Evolutionary conservation across 1,140 invertebrate species (phyloP).

Genomic region (Cherax quadricarinatus): DNA sequence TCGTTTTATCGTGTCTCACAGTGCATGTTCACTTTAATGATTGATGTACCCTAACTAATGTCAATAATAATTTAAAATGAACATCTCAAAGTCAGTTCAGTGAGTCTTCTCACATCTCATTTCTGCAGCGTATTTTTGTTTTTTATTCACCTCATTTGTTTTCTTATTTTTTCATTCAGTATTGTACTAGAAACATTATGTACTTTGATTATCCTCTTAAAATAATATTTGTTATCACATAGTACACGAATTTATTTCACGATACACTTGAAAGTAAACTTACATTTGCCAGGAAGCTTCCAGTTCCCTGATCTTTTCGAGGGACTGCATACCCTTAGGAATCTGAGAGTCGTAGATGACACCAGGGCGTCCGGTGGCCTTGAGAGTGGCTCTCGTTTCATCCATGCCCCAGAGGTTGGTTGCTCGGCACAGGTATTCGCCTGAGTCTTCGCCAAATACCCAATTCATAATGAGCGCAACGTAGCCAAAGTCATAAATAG

Average conservation of each 20-base stretch:
- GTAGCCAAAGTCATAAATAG: constrained; percentile 97
- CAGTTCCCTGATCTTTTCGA: constrained; percentile 96
- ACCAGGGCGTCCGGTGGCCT: constrained; percentile 80
- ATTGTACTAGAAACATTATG: too few species aligned
- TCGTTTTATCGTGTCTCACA: too few species aligned
- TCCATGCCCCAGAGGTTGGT: constrained; percentile 95
- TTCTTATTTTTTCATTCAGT: too few species aligned
- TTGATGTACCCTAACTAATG: too few species aligned
- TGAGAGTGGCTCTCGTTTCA: constrained; percentile 82
- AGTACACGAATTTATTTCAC: background rate
- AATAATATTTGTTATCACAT: too few species aligned
- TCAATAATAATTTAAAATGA: too few species aligned
- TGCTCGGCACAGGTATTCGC: constrained; percentile 89
- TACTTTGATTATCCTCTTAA: too few species aligned
- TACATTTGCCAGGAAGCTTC: constrained; percentile 93
- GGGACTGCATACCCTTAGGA: constrained; percentile 95
- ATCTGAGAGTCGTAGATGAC: constrained; percentile 95
- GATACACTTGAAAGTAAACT: constrained; percentile 12
- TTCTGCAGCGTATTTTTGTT: too few species aligned
- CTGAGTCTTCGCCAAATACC: constrained; percentile 94
- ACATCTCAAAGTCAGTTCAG: too few species aligned
- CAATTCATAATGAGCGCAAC: constrained; percentile 97
- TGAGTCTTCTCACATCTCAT: too few species aligned
- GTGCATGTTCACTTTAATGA: too few species aligned
- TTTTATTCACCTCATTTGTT: too few species aligned